phyloP scores from a whole-genome alignment of 2,888 invertebrate genomes.

The Alcis repandata region DNA sequence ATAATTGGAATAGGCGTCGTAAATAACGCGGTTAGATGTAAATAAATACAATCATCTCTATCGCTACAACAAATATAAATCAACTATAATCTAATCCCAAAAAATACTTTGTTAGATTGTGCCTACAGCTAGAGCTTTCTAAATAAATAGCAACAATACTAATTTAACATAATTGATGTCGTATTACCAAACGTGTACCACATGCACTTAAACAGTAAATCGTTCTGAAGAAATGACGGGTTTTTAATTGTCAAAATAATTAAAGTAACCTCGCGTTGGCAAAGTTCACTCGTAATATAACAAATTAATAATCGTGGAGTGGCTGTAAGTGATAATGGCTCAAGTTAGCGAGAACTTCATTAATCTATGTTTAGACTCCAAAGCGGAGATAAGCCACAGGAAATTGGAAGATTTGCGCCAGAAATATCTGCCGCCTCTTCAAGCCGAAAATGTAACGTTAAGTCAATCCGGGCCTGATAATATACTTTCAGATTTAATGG shows the following conservation, averaged over 20 bases:
- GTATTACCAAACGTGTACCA: too few species aligned
- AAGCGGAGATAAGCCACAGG: conserved; percentile 15
- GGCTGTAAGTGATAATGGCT: not conserved
- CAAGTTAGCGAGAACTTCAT: conserved; percentile 3
- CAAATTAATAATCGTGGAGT: not conserved
- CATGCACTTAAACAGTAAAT: too few species aligned
- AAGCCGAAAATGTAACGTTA: not conserved
- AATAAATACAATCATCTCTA: not conserved
- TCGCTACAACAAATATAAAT: not conserved
- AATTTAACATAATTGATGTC: too few species aligned
- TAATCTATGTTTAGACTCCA: conserved; percentile 1
- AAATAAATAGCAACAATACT: too few species aligned
- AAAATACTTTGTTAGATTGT: not conserved
- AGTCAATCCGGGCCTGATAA: not conserved
- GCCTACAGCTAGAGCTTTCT: too few species aligned
- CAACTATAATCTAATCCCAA: not conserved
- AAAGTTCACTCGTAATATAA: not conserved
- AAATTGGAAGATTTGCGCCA: conserved; percentile 16
- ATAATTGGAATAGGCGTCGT: not conserved
- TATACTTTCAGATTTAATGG: not conserved
- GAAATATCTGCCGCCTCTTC: not conserved
- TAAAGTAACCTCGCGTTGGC: too few species aligned
- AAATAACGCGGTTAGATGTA: not conserved
- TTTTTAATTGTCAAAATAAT: too few species aligned
- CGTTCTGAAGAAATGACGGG: too few species aligned